These are phyloP conservation scores for Sylvia borin DNA, from an alignment of 2,797 vertebrate genomes.

Conservation along the genomic window DNA sequence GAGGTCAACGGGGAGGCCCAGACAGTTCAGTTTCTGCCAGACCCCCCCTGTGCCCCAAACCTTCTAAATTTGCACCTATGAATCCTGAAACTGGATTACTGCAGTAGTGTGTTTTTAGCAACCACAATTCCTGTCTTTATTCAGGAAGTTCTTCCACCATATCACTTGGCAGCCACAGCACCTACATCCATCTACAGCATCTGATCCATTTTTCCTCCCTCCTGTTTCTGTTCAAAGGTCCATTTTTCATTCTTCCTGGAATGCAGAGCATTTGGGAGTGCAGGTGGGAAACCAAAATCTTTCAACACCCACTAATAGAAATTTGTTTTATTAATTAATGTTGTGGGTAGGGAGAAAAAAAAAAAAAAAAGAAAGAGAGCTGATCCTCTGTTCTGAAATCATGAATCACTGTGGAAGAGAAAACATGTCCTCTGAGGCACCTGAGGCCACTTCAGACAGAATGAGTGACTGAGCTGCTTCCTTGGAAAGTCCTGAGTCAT, in stretches of 20 bases:
- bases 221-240: constrained; percentile 2
- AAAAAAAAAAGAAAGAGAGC: not conserved
- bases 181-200: not conserved
- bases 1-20: not conserved
- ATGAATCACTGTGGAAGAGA: constrained; percentile 23
- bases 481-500: constrained; percentile 42
- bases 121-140: rapidly evolving
- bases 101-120: not conserved
- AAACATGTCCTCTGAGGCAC: constrained; percentile 75
- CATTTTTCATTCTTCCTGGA: constrained; percentile 38
- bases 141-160: not conserved
- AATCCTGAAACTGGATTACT: not conserved
- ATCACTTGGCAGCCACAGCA: not conserved
- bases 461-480: constrained; percentile 3
- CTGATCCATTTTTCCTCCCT: not conserved
- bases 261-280: constrained; percentile 21
- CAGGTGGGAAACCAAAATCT: constrained; percentile 30
- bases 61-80: not conserved
- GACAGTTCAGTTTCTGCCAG: not conserved
- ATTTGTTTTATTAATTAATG: constrained; percentile 62
- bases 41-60: not conserved
- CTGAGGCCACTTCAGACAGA: constrained; percentile 26
- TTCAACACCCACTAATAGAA: constrained; percentile 49
- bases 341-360: not conserved
- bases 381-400: constrained; percentile 13